Evolutionary conservation across 2,888 invertebrate genomes (phyloP).

Genomic region (Drosophila mercatorum): DNA sequence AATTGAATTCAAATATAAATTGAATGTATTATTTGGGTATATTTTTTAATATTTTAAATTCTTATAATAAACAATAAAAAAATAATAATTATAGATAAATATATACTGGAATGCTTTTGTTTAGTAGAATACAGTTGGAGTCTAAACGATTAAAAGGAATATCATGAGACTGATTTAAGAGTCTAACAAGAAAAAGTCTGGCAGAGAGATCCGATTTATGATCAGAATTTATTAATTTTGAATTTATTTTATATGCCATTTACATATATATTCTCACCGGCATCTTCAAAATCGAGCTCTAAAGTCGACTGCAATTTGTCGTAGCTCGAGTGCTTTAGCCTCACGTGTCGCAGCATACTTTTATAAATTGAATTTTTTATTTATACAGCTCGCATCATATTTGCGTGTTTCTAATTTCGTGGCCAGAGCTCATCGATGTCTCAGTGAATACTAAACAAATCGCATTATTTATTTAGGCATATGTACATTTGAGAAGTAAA

Average conservation of each 20-base stretch:
- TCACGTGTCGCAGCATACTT: constrained; percentile 18
- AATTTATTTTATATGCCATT: neutral
- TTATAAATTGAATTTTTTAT: constrained; percentile 18
- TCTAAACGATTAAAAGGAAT: neutral
- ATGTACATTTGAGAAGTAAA: constrained; percentile 32
- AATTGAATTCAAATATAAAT: too few relatives aligned
- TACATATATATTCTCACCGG: neutral
- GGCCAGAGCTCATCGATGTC: constrained; percentile 4
- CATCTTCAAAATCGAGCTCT: neutral
- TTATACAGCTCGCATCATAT: constrained; percentile 5
- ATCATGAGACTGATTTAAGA: neutral
- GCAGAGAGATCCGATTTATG: neutral
- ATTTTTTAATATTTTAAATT: too few relatives aligned
- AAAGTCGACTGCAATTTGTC: neutral
- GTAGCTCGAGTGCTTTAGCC: neutral
- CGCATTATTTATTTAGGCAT: constrained; percentile 45
- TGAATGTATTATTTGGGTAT: too few relatives aligned
- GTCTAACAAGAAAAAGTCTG: too few relatives aligned
- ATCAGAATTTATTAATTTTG: neutral
- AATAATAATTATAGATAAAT: too few relatives aligned
- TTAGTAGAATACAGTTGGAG: too few relatives aligned
- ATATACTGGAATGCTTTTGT: too few relatives aligned
- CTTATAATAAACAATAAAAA: too few relatives aligned
- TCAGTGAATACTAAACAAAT: constrained; percentile 9
- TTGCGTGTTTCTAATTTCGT: neutral